These are phyloP conservation scores for Zootermopsis nevadensis DNA, from an alignment of 2,888 invertebrate genomes.

Conservation along the genomic window DNA sequence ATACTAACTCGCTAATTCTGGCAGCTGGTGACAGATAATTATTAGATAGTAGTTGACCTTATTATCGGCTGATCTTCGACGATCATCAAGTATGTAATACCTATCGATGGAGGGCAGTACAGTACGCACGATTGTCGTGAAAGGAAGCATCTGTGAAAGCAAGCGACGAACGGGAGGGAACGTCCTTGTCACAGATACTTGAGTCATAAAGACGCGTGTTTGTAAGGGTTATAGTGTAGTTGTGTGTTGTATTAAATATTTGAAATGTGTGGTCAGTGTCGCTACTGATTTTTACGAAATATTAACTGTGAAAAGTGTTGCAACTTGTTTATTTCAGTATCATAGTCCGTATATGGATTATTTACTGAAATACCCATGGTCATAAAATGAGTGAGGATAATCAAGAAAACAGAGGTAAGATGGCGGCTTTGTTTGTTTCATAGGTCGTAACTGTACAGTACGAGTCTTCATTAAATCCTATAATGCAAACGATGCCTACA, in stretches of 20 bases:
- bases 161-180: too few relatives aligned
- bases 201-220: too few relatives aligned
- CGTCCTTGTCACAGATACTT: too few relatives aligned
- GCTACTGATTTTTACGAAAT: neutral
- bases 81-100: too few relatives aligned
- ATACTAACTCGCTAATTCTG: too few relatives aligned
- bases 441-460: neutral
- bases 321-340: neutral
- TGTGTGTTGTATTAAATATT: neutral
- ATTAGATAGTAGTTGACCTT: too few relatives aligned
- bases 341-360: conserved; percentile 27
- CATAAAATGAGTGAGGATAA: conserved; percentile 40
- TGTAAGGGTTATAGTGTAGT: too few relatives aligned
- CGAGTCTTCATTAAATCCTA: neutral
- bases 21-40: too few relatives aligned
- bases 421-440: neutral
- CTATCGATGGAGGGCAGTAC: too few relatives aligned
- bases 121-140: too few relatives aligned
- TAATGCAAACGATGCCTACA: neutral
- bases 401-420: conserved; percentile 42
- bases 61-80: too few relatives aligned
- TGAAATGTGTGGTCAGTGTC: neutral
- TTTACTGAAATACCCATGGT: conserved; percentile 23
- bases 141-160: too few relatives aligned
- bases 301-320: neutral